Percentiles rank a stretch among this genome's conserved stretches.
These are phyloP conservation scores for Orcinus orca DNA, from an alignment of 2,113 vertebrate genomes.

Conservation along the genomic window DNA sequence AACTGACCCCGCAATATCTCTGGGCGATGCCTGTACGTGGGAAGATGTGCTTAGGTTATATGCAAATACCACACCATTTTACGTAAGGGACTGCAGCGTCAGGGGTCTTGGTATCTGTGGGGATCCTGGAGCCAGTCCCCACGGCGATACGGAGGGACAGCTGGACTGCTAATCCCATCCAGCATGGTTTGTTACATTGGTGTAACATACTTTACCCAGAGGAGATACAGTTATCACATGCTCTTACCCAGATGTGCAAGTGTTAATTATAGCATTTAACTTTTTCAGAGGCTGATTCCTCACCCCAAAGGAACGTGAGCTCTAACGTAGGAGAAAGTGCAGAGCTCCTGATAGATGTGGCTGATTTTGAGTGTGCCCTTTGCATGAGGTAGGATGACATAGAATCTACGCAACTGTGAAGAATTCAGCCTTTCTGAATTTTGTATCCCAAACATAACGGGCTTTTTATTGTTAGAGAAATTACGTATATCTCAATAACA, in stretches of 20 bases:
- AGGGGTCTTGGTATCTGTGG: not conserved
- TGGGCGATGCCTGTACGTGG: not conserved
- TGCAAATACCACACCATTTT: rapidly evolving
- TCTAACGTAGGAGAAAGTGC: slow-evolving; percentile 77
- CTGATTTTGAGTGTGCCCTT: slow-evolving; percentile 94
- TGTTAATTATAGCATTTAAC: not conserved
- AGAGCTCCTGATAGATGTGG: slow-evolving; percentile 85
- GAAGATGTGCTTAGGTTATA: not conserved
- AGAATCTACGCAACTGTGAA: not conserved
- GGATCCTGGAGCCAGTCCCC: too few species aligned
- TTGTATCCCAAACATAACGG: not conserved
- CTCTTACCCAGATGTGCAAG: not conserved
- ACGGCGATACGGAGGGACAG: too few species aligned
- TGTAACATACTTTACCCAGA: not conserved
- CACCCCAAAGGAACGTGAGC: slow-evolving; percentile 44
- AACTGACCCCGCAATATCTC: not conserved
- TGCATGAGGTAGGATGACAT: slow-evolving; percentile 90
- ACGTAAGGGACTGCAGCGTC: not conserved
- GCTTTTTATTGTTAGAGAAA: not conserved
- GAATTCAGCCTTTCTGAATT: not conserved
- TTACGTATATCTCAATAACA: not conserved
- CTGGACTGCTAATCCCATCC: not conserved
- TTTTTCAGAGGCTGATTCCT: slow-evolving; percentile 79
- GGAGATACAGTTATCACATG: not conserved
- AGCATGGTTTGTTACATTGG: not conserved